Conservation (phyloP, 1,140 invertebrate genomes). For the Hyles euphorbiae region DNA sequence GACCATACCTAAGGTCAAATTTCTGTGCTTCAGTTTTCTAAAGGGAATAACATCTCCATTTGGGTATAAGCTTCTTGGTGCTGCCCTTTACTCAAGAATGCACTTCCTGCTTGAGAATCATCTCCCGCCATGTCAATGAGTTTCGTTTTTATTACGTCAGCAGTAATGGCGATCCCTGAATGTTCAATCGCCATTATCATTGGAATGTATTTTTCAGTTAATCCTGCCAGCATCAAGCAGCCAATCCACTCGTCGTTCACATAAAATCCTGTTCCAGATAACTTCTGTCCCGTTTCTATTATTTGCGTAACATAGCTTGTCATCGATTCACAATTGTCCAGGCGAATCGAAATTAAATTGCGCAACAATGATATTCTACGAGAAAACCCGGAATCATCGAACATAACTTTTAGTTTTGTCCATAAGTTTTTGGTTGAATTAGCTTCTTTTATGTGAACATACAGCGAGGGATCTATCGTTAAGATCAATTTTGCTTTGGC, state of each 20-base stretch:
- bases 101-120: background rate
- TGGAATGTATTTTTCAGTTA: background rate
- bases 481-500: background rate
- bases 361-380: background rate
- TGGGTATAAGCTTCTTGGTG: no score
- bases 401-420: background rate
- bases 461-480: background rate
- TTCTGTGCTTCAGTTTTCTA: no score
- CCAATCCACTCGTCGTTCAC: background rate
- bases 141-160: background rate
- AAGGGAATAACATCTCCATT: no score
- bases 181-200: background rate
- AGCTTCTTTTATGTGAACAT: background rate
- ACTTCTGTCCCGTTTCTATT: no score
- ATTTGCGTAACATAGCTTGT: no score
- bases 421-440: background rate
- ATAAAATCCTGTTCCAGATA: constrained; percentile 1
- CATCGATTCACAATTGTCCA: background rate
- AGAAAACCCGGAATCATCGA: background rate
- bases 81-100: background rate
- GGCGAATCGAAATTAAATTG: constrained; percentile 3
- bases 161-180: background rate
- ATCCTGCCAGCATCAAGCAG: background rate
- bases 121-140: background rate
- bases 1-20: no score